Percentiles rank a stretch among this genome's conserved stretches.
These are phyloP conservation scores for Agapornis roseicollis DNA, from an alignment of 2,113 vertebrate genomes.

Conservation along the genomic window DNA sequence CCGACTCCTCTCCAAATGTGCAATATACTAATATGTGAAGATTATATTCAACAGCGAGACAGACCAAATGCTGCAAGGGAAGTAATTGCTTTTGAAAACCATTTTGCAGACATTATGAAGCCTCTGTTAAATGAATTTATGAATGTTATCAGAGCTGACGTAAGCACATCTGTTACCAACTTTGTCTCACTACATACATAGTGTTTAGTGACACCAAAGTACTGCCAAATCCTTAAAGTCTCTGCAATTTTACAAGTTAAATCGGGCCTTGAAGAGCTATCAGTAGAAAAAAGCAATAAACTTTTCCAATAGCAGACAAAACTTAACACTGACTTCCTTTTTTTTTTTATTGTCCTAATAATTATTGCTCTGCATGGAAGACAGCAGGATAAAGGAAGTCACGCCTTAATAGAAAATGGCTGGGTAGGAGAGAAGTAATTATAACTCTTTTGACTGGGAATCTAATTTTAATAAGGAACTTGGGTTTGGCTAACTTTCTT, in stretches of 20 bases:
- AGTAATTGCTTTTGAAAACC: background rate
- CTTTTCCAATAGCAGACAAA: background rate
- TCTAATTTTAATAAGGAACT: constrained; percentile 38
- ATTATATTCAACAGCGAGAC: constrained; percentile 11
- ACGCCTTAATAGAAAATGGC: constrained; percentile 41
- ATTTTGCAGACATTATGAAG: constrained; percentile 15
- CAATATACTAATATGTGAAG: constrained; percentile 20
- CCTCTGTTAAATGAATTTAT: constrained; percentile 33
- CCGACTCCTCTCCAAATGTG: constrained; percentile 30
- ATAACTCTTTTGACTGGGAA: constrained; percentile 37
- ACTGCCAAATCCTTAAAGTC: background rate
- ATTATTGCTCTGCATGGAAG: constrained; percentile 8
- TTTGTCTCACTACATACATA: background rate
- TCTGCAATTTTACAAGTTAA: background rate
- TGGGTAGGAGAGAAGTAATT: constrained; percentile 48
- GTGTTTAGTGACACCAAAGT: background rate
- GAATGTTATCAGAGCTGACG: constrained; percentile 15
- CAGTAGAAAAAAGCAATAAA: background rate
- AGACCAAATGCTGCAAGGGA: background rate
- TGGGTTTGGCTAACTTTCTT: constrained; percentile 45
- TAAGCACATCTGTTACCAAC: constrained; percentile 9
- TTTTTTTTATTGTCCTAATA: background rate
- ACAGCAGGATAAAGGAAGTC: constrained; percentile 20
- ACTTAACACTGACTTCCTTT: background rate
- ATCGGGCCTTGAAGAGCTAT: background rate